Base-by-base conservation (phyloP, 1,140 invertebrate genomes). In the Drosophila willistoni region DNA sequence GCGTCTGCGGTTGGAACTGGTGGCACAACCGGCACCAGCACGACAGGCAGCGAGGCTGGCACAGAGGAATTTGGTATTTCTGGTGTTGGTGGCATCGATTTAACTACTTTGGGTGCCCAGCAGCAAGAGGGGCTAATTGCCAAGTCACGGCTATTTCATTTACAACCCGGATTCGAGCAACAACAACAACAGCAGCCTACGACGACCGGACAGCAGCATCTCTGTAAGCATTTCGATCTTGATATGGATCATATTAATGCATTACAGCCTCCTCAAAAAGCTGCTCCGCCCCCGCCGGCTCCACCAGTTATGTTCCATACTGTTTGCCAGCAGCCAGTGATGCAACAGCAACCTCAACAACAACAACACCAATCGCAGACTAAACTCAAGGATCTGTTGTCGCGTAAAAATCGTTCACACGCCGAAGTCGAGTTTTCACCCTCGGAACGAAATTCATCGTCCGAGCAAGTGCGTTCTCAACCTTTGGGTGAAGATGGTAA, bases 101-200 rank as follows among this genome's bases (percentile, higher is more conserved):
- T 91, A 2, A 92, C 91, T 47, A 91, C 91, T 2, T 51, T 92
- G 10, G 87, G 90, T 34, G 91, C 90, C 47, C 91, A 92, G 68
- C 91, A 92, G 51, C 87, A 92, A 47, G 91, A 92, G 36, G 90
- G 90, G 7, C 73, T 92, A 7, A 91, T 92, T 71, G 90, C 91
- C 10, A 92, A 92, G 70, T 91, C 91, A 13, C 77, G 91, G 14
- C 65, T 92, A 1, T 91, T 92, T 64, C 91, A 92, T 55, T 67
- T 92, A 59, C 90, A 92, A 67, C 85, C 91, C 7, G 91, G 91
- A 9, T 92, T 92, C 65, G 91, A 92, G 69, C 82, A 83, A 44
- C 79, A 87, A 25, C 77, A 82, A 22, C 73, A 68, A 63, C 79
- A 73, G 65, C 87, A 77, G 77, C 64, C 71, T 67, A 36, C 67